phyloP scores from a whole-genome alignment of 2,113 vertebrate genomes.

The Colaptes auratus region DNA sequence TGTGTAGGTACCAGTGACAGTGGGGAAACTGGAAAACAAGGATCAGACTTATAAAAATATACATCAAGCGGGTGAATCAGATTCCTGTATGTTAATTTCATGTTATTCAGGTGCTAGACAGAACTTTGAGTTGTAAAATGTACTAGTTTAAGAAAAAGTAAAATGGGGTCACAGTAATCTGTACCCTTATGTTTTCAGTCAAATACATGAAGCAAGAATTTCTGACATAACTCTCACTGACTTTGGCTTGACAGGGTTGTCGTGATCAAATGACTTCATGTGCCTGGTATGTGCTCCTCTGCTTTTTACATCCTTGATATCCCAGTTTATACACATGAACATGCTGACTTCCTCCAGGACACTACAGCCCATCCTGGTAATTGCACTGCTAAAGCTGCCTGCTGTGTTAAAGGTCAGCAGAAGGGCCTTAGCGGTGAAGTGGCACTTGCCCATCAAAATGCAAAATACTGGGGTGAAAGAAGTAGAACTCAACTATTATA shows the following conservation, averaged over 20 bases:
- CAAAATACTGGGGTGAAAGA: slow-evolving; percentile 72
- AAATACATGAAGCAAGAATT: not conserved
- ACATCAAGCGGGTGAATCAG: not conserved
- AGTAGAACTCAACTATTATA: slow-evolving; percentile 76
- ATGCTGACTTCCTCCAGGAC: slow-evolving; percentile 53
- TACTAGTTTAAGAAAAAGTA: not conserved
- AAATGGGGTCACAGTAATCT: not conserved
- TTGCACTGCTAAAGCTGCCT: slow-evolving; percentile 14
- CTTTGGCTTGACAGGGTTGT: slow-evolving; percentile 17
- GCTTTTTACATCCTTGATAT: slow-evolving; percentile 21
- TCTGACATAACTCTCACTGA: not conserved
- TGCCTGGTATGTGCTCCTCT: not conserved
- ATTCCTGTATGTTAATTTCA: not conserved
- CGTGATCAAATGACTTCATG: slow-evolving; percentile 49
- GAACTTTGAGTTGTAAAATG: not conserved
- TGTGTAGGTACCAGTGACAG: not conserved
- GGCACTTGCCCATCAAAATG: slow-evolving; percentile 72
- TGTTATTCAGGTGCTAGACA: not conserved
- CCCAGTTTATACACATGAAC: not conserved
- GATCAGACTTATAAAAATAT: not conserved
- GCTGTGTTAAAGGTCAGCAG: slow-evolving; percentile 67
- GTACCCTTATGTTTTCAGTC: not conserved
- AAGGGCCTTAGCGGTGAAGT: slow-evolving; percentile 64
- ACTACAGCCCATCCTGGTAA: slow-evolving; percentile 46
- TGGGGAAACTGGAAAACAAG: not conserved